phyloP scores from a whole-genome alignment of 2,888 invertebrate species.

The Hyalella azteca region DNA sequence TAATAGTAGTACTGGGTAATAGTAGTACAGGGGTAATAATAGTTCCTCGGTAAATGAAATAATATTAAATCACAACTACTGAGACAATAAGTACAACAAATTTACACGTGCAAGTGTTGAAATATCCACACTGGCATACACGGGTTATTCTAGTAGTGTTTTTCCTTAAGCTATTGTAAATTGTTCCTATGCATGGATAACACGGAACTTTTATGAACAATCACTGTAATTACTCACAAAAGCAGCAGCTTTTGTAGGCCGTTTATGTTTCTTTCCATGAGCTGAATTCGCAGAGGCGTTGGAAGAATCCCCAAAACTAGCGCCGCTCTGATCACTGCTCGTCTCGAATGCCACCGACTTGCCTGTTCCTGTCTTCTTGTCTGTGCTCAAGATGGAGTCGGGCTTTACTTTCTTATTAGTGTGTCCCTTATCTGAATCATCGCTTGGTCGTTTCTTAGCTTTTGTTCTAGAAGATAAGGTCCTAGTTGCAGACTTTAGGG shows the following conservation, averaged over 20 bases:
- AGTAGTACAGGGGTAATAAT: too few relatives aligned
- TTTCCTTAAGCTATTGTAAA: too few relatives aligned
- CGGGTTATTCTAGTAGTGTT: too few relatives aligned
- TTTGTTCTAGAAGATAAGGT: not conserved
- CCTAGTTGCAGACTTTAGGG: not conserved
- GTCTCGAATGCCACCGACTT: not conserved
- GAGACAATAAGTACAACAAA: too few relatives aligned
- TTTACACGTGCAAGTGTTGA: too few relatives aligned
- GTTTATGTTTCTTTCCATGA: not conserved
- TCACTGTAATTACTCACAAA: too few relatives aligned
- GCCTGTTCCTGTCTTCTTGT: not conserved
- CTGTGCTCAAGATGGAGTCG: not conserved
- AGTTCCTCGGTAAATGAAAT: not conserved
- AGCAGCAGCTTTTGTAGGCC: conserved; percentile 14
- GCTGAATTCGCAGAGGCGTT: not conserved
- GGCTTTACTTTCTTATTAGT: conserved; percentile 6
- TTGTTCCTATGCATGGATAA: too few relatives aligned
- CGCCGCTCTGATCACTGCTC: not conserved
- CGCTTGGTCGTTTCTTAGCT: not conserved
- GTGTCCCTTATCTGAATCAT: not conserved
- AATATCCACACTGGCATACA: too few relatives aligned
- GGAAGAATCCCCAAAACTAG: not conserved
- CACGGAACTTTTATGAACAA: too few relatives aligned
- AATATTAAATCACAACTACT: too few relatives aligned
- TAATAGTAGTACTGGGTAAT: too few relatives aligned